Conservation (phyloP, 2,113 vertebrate species). For the Nycticorax nycticorax region DNA sequence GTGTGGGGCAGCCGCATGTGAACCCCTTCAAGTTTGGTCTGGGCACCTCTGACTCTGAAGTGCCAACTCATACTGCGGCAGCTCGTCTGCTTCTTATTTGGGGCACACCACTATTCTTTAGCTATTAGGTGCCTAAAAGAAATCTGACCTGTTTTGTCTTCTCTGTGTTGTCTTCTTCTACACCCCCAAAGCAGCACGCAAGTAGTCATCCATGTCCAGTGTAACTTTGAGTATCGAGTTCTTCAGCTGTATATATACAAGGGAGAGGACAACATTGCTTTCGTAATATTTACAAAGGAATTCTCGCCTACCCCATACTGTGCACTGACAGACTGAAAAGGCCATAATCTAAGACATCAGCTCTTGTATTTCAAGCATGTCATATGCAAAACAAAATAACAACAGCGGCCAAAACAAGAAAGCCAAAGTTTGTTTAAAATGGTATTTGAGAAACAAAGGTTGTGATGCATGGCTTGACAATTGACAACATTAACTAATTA, state of each 20-base stretch:
- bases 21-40: fast-evolving
- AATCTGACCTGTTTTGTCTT: neutral
- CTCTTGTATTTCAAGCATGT: neutral
- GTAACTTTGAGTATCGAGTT: neutral
- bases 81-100: neutral
- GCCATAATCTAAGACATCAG: neutral
- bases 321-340: neutral
- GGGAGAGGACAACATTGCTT: neutral
- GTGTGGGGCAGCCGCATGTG: neutral
- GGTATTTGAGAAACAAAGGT: neutral
- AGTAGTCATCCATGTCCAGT: neutral
- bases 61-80: fast-evolving
- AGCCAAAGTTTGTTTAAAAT: neutral
- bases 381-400: neutral
- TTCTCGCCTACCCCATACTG: neutral
- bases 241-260: neutral
- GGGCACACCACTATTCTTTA: neutral
- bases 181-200: neutral
- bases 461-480: neutral
- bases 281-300: neutral
- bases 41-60: neutral
- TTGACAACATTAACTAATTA: constrained; percentile 1
- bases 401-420: neutral
- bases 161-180: neutral
- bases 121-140: neutral